A percentile compares a stretch with the other conserved stretches of the same genome.
These are phyloP conservation scores for Drosophila auraria DNA, from an alignment of 1,140 invertebrate species.

Conservation along the genomic window DNA sequence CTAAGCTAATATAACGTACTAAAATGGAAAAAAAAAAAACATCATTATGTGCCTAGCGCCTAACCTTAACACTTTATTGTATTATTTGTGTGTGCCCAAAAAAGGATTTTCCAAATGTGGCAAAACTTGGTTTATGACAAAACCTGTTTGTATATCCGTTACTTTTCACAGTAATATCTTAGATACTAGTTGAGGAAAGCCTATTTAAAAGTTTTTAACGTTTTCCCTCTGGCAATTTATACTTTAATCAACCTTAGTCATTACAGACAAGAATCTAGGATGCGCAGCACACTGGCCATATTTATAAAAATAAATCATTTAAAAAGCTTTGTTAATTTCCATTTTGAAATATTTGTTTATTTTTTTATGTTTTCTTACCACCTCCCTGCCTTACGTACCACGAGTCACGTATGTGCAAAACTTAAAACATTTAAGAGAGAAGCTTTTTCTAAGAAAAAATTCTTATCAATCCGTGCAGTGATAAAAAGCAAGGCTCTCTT, in stretches of 20 bases:
- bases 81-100: slow-evolving; percentile 26
- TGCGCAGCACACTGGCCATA: not conserved
- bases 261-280: not conserved
- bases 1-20: slow-evolving; percentile 31
- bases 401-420: not conserved
- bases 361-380: not conserved
- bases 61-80: slow-evolving; percentile 40
- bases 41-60: slow-evolving; percentile 14
- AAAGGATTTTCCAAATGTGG: slow-evolving; percentile 15
- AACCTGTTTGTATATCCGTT: slow-evolving; percentile 8
- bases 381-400: not conserved
- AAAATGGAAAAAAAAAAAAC: slow-evolving; percentile 27
- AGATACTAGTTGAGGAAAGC: not conserved
- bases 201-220: not conserved
- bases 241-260: slow-evolving; percentile 1
- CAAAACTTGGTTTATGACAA: slow-evolving; percentile 8
- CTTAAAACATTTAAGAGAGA: not conserved
- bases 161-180: not conserved
- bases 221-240: not conserved
- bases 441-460: slow-evolving; percentile 21
- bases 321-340: not conserved
- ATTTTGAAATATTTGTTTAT: not conserved
- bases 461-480: slow-evolving; percentile 20
- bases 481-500: not conserved
- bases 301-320: slow-evolving; percentile 9